These are phyloP conservation scores for Gandaritis pyraliata DNA, from an alignment of 2,888 invertebrate species.

Conservation along the genomic window DNA sequence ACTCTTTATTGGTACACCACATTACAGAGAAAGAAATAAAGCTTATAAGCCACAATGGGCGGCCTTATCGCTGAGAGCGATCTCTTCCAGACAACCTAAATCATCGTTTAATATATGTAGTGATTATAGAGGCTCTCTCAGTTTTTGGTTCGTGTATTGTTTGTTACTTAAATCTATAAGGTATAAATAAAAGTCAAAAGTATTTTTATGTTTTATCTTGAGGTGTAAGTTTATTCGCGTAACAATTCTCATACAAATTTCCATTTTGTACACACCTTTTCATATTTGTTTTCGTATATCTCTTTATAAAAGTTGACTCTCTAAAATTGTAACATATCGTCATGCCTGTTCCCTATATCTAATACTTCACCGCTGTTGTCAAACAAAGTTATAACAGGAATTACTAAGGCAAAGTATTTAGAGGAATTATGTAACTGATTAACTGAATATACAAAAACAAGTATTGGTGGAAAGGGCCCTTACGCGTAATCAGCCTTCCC, in stretches of 20 bases:
- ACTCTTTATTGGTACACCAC: no score
- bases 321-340: slow-evolving; percentile 83
- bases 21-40: no score
- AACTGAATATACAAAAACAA: slow-evolving; percentile 73
- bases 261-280: slow-evolving; percentile 84
- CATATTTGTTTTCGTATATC: slow-evolving; percentile 78
- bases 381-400: slow-evolving; percentile 74
- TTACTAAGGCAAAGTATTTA: slow-evolving; percentile 77
- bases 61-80: no score
- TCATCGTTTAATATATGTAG: no score
- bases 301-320: slow-evolving; percentile 84
- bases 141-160: no score
- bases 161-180: no score
- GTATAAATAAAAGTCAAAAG: slow-evolving; percentile 70
- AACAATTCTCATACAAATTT: slow-evolving; percentile 85
- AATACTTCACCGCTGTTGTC: slow-evolving; percentile 79
- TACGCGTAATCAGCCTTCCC: slow-evolving; percentile 69
- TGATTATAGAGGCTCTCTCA: no score
- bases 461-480: slow-evolving; percentile 76
- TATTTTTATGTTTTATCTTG: slow-evolving; percentile 79
- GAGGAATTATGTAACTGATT: slow-evolving; percentile 72
- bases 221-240: slow-evolving; percentile 85
- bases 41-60: no score
- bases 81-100: no score
- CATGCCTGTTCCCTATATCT: slow-evolving; percentile 83